Evolutionary conservation across 2,888 invertebrate species (phyloP), one percentile per base, ranked within the genome.

Genomic region (Zygogramma bicolorata): DNA sequence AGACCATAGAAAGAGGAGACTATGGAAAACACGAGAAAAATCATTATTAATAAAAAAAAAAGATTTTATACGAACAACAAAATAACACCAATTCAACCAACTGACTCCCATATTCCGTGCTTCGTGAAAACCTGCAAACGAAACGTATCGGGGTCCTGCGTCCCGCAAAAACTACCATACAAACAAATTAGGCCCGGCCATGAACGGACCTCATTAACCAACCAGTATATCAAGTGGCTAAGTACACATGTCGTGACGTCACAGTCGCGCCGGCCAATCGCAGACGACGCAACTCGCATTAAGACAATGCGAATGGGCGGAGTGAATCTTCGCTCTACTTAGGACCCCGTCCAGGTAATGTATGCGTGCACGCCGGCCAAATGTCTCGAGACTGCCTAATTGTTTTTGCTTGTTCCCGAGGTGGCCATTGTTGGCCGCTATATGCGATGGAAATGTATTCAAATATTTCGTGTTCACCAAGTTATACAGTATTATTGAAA

Each of bases 241-340:
- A 80, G 80, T 79, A 80, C 78, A 79, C 74, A 77, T 79, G 80
- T 73, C 80, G 70, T 79, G 78, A 79, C 77, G 76, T 78, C 74
- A 71, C 67, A 22, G n/a, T n/a, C 15, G 57, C 40, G 70, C n/a
- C n/a, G 69, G 66, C 80, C 80, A 80, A 80, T 80, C 72, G 63
- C 62, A 69, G 38, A 73, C 57, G 66, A 71, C 73, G 70, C 53
- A 60, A 74, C 49, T 71, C 72, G 25, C 22, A 49, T 67, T 71
- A 74, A 80, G 73, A 78, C 78, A 76, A 77, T 77, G 75, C 73
- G 70, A 73, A 73, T 78, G 78, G 80, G 80, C 77, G 80, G 80
- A 71, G 77, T 65, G 42, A 65, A 49, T 29, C 65, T 27, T 73
- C 61, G 65, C 49, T 71, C 60, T 42, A 67, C 66, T 68, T 65